Base-by-base conservation (phyloP, 2,797 vertebrate species). In the Pampus argenteus region DNA sequence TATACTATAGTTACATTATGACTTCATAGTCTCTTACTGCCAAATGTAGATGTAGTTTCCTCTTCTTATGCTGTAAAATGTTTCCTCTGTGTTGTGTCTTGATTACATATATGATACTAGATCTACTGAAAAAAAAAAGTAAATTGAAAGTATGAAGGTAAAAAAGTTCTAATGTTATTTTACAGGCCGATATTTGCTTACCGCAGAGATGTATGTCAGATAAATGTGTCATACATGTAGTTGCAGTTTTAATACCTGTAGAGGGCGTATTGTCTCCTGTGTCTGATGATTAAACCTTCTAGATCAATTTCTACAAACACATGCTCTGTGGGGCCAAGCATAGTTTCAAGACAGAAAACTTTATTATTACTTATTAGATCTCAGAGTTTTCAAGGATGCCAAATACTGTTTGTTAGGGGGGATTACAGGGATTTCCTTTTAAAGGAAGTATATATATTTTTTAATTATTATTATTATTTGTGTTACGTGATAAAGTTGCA, bases 181-280 rank as follows among this genome's bases (percentile, higher is more conserved):
- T 0, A 31, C 8, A 0, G 7, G 7, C 29, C 29, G 2, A 1
- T 31, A 9, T 6, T 31, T 31, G 2, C 8, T 9, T 31, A 31
- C 29, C 29, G 9, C 29, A 8, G 29, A 31, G 29, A 31, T 31
- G 9, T 9, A 31, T 10, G 9, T 62, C 31, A 49, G 17, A 44
- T 14, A 18, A 5, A 31, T 25, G 7, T n/a, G 13, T 47, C 9
- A 29, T 34, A 14, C 20, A 11, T 56, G 62, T n/a, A 49, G 34
- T 68, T 60, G 42, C 40, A 47, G 0, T 5, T 40, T 1, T 9
- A 31, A 10, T 28, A 10, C 52, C 79, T 38, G 34, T 11, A 74
- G 76, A 58, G 63, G 79, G 55, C 54, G 38, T 56, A 36, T 13
- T 17, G 11, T 23, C 23, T 14, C 20, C 61, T 42, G 31, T 22